Evolutionary conservation across 2,888 invertebrate species (phyloP).

Genomic region (Cosmopolites sordidus): DNA sequence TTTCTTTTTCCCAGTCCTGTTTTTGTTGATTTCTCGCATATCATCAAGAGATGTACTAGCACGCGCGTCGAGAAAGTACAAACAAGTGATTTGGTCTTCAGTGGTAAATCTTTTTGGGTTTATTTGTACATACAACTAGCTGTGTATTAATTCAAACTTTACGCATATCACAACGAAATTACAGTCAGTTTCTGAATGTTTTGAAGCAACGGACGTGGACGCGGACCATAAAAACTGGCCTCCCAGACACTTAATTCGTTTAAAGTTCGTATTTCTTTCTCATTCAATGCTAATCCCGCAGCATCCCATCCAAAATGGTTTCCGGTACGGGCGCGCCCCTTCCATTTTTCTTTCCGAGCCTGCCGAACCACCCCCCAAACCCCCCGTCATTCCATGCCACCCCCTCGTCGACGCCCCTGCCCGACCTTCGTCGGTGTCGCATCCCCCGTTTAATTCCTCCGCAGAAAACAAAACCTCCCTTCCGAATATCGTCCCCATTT

Average conservation of each 20-base stretch:
- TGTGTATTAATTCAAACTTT: too few relatives aligned
- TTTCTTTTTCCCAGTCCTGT: too few relatives aligned
- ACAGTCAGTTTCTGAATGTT: too few relatives aligned
- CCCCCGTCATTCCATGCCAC: not conserved
- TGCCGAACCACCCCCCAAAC: not conserved
- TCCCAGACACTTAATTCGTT: not conserved
- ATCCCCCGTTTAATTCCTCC: slow-evolving; percentile 23
- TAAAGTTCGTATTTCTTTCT: not conserved
- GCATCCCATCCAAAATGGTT: not conserved
- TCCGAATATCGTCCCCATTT: slow-evolving; percentile 1
- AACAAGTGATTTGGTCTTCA: too few relatives aligned
- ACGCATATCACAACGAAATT: too few relatives aligned
- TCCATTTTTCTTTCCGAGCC: not conserved
- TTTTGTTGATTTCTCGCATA: too few relatives aligned
- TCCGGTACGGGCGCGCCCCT: not conserved
- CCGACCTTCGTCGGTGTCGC: slow-evolving; percentile 16
- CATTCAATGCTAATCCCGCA: not conserved
- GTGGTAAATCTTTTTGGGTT: too few relatives aligned
- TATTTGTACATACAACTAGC: too few relatives aligned
- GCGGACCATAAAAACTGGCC: not conserved
- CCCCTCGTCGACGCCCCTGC: not conserved
- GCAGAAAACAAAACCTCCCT: slow-evolving; percentile 25
- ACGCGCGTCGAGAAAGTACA: too few relatives aligned
- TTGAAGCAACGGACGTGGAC: too few relatives aligned
- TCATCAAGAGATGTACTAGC: too few relatives aligned